Evolutionary conservation across 2,797 vertebrate genomes (phyloP).

Genomic region (Lophotriccus pileatus): DNA sequence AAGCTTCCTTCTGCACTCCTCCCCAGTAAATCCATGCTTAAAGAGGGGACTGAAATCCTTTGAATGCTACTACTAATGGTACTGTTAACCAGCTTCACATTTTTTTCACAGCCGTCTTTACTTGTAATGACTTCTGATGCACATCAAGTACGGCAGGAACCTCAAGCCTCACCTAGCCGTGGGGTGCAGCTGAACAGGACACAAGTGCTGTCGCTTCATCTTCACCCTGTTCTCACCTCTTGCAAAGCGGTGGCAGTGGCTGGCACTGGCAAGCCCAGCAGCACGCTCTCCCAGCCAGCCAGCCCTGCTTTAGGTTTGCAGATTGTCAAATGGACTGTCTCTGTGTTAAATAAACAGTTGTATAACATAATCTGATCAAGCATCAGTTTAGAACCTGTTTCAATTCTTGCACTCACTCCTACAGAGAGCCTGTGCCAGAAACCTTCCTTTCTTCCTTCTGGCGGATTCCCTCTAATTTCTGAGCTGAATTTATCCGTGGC

Average conservation of each 20-base stretch:
- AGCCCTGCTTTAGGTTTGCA: not conserved
- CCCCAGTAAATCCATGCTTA: not conserved
- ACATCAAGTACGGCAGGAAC: not conserved
- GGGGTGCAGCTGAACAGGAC: accelerated
- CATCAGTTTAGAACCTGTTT: not conserved
- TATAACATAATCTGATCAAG: no score
- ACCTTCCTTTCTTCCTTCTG: not conserved
- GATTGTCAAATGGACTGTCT: not conserved
- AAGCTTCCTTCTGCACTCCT: not conserved
- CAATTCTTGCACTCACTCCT: not conserved
- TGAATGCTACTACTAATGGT: not conserved
- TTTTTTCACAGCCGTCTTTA: not conserved
- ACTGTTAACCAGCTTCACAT: not conserved
- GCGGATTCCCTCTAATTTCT: not conserved
- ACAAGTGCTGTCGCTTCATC: accelerated
- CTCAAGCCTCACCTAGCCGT: not conserved
- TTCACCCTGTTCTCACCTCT: accelerated
- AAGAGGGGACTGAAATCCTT: not conserved
- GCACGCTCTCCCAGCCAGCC: accelerated
- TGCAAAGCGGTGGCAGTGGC: accelerated
- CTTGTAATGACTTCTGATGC: not conserved
- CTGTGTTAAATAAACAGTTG: accelerated
- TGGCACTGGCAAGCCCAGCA: not conserved
- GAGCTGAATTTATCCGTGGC: not conserved
- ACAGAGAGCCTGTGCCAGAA: not conserved